These are phyloP conservation scores for Chrysina gloriosa DNA, from an alignment of 2,888 invertebrate genomes.

Conservation along the genomic window DNA sequence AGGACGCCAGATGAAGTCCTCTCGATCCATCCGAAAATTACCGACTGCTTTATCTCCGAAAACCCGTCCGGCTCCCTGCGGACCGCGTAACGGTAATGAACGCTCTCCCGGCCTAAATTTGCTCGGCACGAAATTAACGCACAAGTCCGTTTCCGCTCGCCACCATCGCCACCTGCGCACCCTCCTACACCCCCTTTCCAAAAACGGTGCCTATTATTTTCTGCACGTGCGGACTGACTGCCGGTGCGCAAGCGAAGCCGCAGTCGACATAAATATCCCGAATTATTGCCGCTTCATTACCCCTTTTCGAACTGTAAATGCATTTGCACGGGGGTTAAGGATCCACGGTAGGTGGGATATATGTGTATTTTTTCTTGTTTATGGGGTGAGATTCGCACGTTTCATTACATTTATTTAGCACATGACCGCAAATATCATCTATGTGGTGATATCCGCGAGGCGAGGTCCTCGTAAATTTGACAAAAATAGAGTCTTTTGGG, in stretches of 20 bases:
- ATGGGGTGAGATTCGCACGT: no score
- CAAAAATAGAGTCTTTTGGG: no score
- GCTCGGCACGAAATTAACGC: conserved; percentile 12
- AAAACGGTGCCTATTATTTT: not conserved
- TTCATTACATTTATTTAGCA: no score
- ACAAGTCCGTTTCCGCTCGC: not conserved
- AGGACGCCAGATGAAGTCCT: not conserved
- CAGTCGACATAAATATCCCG: no score
- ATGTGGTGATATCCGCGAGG: no score
- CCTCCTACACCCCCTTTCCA: not conserved
- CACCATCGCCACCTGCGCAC: not conserved
- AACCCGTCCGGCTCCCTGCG: not conserved
- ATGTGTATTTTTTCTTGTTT: no score
- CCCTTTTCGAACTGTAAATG: not conserved
- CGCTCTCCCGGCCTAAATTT: not conserved
- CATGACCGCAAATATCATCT: no score
- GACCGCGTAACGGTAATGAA: not conserved
- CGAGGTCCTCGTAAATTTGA: no score
- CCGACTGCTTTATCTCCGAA: conserved; percentile 10
- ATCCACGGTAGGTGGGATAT: no score
- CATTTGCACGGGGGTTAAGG: no score
- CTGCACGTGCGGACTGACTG: not conserved
- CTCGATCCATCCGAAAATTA: conserved; percentile 3
- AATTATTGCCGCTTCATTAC: not conserved
- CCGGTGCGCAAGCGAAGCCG: no score